A percentile compares a stretch with the other conserved stretches of the same genome.
Conservation (phyloP, 2,888 invertebrate genomes). For the Cepaea hortensis region DNA sequence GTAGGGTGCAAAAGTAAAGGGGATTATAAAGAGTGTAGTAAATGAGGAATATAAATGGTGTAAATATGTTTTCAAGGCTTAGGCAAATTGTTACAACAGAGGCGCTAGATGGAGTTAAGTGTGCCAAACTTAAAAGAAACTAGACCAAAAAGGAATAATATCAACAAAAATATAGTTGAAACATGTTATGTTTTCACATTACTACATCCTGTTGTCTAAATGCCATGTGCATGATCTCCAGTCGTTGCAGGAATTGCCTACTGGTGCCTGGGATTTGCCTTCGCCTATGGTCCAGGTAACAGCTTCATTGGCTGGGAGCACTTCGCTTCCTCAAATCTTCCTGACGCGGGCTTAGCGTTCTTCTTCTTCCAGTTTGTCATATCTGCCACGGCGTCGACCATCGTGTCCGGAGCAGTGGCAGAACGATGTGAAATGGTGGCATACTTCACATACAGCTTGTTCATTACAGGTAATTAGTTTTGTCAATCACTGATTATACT, state of each 20-base stretch:
- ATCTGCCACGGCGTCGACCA: slow-evolving; percentile 80
- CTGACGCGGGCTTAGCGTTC: slow-evolving; percentile 57
- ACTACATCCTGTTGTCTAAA: too few relatives aligned
- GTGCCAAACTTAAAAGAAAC: too few relatives aligned
- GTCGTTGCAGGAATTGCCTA: slow-evolving; percentile 66
- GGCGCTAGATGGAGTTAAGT: too few relatives aligned
- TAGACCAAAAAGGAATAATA: too few relatives aligned
- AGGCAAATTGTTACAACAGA: too few relatives aligned
- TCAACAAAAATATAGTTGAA: too few relatives aligned
- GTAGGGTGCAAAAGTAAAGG: too few relatives aligned
- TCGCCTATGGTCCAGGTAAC: slow-evolving; percentile 67
- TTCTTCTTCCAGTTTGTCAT: slow-evolving; percentile 80
- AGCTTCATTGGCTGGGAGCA: slow-evolving; percentile 75
- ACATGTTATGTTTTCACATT: too few relatives aligned
- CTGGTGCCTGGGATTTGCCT: slow-evolving; percentile 66
- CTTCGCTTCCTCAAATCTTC: slow-evolving; percentile 61
- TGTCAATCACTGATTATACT: background rate
- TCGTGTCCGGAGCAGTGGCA: slow-evolving; percentile 79
- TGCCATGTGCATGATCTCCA: slow-evolving; percentile 25
- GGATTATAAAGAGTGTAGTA: too few relatives aligned
- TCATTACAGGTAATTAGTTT: slow-evolving; percentile 77
- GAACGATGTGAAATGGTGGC: slow-evolving; percentile 79
- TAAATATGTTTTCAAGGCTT: too few relatives aligned
- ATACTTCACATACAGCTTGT: slow-evolving; percentile 78
- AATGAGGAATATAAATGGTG: too few relatives aligned